These are phyloP conservation scores for Hassar affinis DNA, from an alignment of 2,113 vertebrate species.

Conservation along the genomic window DNA sequence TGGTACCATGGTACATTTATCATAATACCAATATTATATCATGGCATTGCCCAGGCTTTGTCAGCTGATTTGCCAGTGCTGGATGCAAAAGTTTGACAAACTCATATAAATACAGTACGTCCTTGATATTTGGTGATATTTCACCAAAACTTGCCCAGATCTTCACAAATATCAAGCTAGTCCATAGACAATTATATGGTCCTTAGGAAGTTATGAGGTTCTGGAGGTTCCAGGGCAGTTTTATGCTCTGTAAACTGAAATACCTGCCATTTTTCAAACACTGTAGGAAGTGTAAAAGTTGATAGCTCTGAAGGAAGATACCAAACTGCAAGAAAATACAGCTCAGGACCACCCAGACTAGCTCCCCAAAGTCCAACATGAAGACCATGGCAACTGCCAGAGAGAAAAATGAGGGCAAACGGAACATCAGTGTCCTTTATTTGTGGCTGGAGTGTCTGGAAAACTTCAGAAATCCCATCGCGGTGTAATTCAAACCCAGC, in stretches of 20 bases:
- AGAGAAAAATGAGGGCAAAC: not conserved
- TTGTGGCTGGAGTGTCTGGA: not conserved
- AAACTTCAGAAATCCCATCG: not conserved
- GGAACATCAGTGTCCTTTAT: constrained; percentile 1
- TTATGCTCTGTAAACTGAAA: not conserved
- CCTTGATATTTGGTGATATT: not conserved
- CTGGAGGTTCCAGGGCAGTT: not conserved
- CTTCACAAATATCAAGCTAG: not conserved
- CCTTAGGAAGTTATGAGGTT: not conserved
- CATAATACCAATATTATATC: not conserved
- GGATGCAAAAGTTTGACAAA: not conserved
- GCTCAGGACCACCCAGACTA: not conserved
- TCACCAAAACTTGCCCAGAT: not conserved
- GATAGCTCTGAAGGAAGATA: too few species aligned
- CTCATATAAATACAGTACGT: not conserved
- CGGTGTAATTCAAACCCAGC: not conserved
- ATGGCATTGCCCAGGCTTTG: not conserved
- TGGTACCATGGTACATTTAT: not conserved
- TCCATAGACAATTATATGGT: not conserved
- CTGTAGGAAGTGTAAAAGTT: not conserved
- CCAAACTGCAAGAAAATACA: not conserved
- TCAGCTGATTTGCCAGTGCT: not conserved
- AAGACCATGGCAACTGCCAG: not conserved
- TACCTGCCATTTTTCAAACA: not conserved
- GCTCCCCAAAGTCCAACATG: not conserved